Conservation (phyloP, 2,888 invertebrate species). For the Drosophila infuscata region DNA sequence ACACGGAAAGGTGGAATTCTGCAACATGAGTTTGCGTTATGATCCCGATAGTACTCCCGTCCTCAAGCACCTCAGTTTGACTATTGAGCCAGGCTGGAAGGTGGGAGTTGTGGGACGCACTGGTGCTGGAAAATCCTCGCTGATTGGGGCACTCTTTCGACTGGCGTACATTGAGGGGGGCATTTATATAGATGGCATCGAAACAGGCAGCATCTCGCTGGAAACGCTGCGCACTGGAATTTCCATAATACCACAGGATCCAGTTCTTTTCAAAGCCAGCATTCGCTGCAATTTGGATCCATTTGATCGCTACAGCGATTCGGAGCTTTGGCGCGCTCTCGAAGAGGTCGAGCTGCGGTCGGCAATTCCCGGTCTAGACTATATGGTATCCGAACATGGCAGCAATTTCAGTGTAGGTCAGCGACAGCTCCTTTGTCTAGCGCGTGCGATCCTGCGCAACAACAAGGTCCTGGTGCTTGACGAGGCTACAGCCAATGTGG, state of each 20-base stretch:
- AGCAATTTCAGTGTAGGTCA: slow-evolving; percentile 89
- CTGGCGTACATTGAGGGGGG: slow-evolving; percentile 89
- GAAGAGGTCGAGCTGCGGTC: slow-evolving; percentile 86
- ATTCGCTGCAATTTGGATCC: slow-evolving; percentile 89
- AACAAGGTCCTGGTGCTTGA: slow-evolving; percentile 88
- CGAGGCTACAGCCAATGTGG: slow-evolving; percentile 90
- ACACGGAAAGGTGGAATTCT: slow-evolving; percentile 87
- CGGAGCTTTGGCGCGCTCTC: slow-evolving; percentile 81
- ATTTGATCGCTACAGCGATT: slow-evolving; percentile 83
- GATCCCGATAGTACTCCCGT: slow-evolving; percentile 87
- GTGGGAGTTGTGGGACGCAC: slow-evolving; percentile 93
- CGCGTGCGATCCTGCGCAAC: slow-evolving; percentile 88
- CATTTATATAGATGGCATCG: slow-evolving; percentile 90
- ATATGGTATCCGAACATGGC: slow-evolving; percentile 86
- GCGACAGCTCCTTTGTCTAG: slow-evolving; percentile 88
- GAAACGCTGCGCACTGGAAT: slow-evolving; percentile 86
- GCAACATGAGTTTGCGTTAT: slow-evolving; percentile 87
- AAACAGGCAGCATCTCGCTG: slow-evolving; percentile 86
- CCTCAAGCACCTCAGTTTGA: slow-evolving; percentile 89
- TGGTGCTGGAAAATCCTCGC: slow-evolving; percentile 92
- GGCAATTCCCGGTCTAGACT: slow-evolving; percentile 85
- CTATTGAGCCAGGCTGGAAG: slow-evolving; percentile 88
- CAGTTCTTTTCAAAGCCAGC: slow-evolving; percentile 87
- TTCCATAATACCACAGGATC: slow-evolving; percentile 87
- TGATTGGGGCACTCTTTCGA: slow-evolving; percentile 91